A percentile compares a stretch with the other conserved stretches of the same genome.
Conservation (phyloP, 2,888 invertebrate species). For the Melinaea menophilus region DNA sequence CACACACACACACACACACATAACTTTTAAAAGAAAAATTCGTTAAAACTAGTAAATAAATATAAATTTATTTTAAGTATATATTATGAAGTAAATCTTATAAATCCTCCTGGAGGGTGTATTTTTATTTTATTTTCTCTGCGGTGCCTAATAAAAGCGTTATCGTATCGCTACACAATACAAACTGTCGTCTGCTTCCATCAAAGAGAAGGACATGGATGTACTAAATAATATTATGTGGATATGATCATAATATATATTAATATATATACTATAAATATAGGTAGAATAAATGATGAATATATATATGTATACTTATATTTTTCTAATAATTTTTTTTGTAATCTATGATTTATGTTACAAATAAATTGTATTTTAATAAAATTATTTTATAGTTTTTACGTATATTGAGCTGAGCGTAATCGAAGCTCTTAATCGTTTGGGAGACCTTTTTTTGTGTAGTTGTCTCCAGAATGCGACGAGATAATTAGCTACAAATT, state of each 20-base stretch:
- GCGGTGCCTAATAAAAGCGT: slow-evolving; percentile 63
- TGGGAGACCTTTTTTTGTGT: no score
- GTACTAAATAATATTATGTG: slow-evolving; percentile 29
- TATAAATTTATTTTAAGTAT: slow-evolving; percentile 14
- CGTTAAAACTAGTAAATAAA: no score
- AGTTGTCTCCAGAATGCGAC: no score
- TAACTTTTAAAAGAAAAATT: no score
- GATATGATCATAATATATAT: neutral
- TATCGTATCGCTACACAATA: slow-evolving; percentile 70
- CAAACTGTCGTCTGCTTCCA: slow-evolving; percentile 64
- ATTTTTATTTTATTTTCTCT: slow-evolving; percentile 44
- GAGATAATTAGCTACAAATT: no score
- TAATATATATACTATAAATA: neutral
- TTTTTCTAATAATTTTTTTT: no score
- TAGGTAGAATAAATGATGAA: neutral
- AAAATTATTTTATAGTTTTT: no score
- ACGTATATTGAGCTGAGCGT: no score
- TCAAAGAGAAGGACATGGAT: slow-evolving; percentile 52
- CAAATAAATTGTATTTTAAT: no score
- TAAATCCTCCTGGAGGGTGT: slow-evolving; percentile 16
- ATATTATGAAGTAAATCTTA: slow-evolving; percentile 29
- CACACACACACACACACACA: no score
- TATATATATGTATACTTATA: neutral
- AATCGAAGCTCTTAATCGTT: no score
- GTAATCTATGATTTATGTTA: no score